A percentile compares a stretch with the other conserved stretches of the same genome.
Conservation (phyloP, 2,797 vertebrate species). For the Pitangus sulphuratus region DNA sequence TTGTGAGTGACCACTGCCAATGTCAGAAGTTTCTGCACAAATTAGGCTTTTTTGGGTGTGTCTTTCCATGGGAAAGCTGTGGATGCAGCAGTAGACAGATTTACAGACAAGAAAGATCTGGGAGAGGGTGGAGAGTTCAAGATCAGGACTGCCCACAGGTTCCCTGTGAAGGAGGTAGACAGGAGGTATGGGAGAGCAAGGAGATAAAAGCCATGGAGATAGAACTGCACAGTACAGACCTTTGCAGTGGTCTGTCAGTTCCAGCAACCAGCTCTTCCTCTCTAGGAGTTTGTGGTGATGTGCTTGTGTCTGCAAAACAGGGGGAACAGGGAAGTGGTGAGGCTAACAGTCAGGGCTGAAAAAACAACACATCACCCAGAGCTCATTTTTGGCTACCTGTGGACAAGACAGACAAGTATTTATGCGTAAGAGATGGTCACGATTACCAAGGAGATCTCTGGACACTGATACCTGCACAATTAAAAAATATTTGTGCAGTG, state of each 20-base stretch:
- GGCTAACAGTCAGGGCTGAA: background rate
- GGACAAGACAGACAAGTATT: background rate
- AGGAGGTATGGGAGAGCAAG: background rate
- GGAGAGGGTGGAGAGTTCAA: background rate
- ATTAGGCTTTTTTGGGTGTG: background rate
- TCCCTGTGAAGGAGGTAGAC: background rate
- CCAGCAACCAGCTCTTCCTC: background rate
- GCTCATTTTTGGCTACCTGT: fast-evolving
- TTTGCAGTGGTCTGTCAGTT: background rate
- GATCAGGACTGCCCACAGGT: background rate
- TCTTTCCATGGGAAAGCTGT: background rate
- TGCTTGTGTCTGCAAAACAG: background rate
- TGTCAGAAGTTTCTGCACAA: background rate
- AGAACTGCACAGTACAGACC: background rate
- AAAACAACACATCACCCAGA: background rate
- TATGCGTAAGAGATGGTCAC: background rate
- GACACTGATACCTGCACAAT: background rate
- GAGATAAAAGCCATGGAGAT: background rate
- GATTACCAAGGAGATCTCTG: background rate
- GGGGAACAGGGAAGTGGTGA: background rate
- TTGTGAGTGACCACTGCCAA: background rate
- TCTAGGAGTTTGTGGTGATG: background rate
- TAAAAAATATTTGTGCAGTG: background rate
- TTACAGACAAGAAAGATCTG: background rate
- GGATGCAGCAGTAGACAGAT: background rate